A percentile compares a stretch with the other conserved stretches of the same genome.
phyloP scores from a whole-genome alignment of 2,113 vertebrate species.

The Perca fluviatilis region DNA sequence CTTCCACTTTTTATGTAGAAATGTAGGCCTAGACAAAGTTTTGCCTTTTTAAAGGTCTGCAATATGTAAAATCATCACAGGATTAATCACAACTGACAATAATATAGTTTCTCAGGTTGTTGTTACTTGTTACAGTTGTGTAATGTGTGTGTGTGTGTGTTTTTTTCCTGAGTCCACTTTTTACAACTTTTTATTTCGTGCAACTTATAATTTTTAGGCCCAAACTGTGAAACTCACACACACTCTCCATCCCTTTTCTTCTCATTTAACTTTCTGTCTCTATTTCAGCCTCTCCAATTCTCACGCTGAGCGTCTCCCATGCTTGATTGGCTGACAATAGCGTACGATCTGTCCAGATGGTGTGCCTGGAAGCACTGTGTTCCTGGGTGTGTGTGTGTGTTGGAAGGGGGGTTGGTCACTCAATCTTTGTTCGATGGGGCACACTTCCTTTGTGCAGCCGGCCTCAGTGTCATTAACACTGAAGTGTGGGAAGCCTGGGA shows the following conservation, averaged over 20 bases:
- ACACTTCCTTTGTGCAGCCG: conserved; percentile 83
- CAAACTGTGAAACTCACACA: conserved; percentile 10
- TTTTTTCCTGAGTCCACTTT: background rate
- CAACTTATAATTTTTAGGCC: background rate
- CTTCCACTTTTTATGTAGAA: background rate
- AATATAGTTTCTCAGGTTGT: background rate
- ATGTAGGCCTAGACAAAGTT: background rate
- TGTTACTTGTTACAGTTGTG: background rate
- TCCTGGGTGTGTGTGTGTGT: conserved; percentile 66
- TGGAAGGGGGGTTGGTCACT: conserved; percentile 58
- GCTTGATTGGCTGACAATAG: conserved; percentile 76
- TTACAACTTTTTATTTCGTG: background rate
- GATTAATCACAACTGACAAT: background rate
- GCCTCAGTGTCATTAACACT: conserved; percentile 80
- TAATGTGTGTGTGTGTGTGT: background rate
- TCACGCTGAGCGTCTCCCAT: conserved; percentile 75
- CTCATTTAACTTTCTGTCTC: conserved; percentile 68
- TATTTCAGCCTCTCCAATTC: conserved; percentile 75
- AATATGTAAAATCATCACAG: background rate
- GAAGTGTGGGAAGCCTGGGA: conserved; percentile 85
- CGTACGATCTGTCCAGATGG: conserved; percentile 82
- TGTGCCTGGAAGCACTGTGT: conserved; percentile 74
- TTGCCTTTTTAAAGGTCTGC: background rate
- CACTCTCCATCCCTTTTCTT: conserved; percentile 26
- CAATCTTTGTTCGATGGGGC: conserved; percentile 81